phyloP scores from a whole-genome alignment of 2,113 vertebrate genomes.

The Tetrao urogallus region DNA sequence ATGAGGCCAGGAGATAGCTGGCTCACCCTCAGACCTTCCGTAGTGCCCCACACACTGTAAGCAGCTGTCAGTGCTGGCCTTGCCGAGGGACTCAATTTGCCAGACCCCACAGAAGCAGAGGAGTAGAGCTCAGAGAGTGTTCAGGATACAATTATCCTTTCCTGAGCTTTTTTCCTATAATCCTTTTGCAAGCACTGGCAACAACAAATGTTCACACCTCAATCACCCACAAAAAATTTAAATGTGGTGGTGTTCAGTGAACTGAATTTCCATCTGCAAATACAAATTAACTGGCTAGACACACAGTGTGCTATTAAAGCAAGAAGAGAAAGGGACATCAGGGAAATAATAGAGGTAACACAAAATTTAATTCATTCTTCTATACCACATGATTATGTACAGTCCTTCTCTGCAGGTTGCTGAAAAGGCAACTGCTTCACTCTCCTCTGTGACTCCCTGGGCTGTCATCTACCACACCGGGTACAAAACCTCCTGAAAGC shows the following conservation, averaged over 20 bases:
- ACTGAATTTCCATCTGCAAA: not conserved
- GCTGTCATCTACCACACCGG: fast-evolving
- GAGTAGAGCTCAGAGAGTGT: not conserved
- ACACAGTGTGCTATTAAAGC: not conserved
- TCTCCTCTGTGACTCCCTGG: not conserved
- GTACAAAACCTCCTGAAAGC: not conserved
- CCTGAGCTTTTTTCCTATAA: not conserved
- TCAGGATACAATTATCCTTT: not conserved
- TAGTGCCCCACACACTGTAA: not conserved
- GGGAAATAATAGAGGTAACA: not conserved
- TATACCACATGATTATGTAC: not conserved
- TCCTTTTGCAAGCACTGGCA: not conserved
- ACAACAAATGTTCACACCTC: not conserved
- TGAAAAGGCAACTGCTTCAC: not conserved
- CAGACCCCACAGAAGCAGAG: not conserved
- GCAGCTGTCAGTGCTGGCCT: not conserved
- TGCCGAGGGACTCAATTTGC: not conserved
- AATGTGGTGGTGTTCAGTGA: not conserved
- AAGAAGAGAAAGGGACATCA: not conserved
- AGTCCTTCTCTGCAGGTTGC: not conserved
- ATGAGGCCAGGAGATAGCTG: not conserved
- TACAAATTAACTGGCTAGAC: not conserved
- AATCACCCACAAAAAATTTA: not conserved
- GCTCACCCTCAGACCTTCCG: not conserved
- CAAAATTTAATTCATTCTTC: not conserved